phyloP scores from a whole-genome alignment of 2,113 vertebrate genomes.

The Menura novaehollandiae region DNA sequence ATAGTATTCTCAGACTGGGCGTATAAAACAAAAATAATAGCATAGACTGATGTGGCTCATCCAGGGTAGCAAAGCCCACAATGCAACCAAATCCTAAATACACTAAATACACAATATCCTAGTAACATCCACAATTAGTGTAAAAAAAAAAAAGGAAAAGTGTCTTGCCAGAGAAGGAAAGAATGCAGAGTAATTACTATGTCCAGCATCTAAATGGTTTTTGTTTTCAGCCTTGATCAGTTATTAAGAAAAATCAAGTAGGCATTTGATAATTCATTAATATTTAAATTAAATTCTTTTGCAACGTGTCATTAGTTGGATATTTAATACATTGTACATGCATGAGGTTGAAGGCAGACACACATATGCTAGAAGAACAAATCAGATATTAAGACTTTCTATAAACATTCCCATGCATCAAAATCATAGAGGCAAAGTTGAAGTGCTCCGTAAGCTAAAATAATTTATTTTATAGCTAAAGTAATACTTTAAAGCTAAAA shows the following conservation, averaged over 20 bases:
- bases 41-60: background rate
- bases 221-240: background rate
- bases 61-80: background rate
- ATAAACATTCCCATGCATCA: background rate
- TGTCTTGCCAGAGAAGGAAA: background rate
- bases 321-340: background rate
- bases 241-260: background rate
- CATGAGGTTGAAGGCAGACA: background rate
- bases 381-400: background rate
- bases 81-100: background rate
- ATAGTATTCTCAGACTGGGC: background rate
- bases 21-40: background rate
- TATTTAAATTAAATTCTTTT: background rate
- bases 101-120: background rate
- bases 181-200: background rate
- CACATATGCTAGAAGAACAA: background rate
- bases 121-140: background rate
- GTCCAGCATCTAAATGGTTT: background rate
- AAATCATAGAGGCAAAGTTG: background rate
- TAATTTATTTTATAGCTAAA: background rate
- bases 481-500: background rate
- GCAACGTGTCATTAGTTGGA: background rate
- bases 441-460: background rate
- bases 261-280: background rate
- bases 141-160: background rate